phyloP scores from a whole-genome alignment of 2,797 vertebrate genomes.

The Phalanger gymnotis region DNA sequence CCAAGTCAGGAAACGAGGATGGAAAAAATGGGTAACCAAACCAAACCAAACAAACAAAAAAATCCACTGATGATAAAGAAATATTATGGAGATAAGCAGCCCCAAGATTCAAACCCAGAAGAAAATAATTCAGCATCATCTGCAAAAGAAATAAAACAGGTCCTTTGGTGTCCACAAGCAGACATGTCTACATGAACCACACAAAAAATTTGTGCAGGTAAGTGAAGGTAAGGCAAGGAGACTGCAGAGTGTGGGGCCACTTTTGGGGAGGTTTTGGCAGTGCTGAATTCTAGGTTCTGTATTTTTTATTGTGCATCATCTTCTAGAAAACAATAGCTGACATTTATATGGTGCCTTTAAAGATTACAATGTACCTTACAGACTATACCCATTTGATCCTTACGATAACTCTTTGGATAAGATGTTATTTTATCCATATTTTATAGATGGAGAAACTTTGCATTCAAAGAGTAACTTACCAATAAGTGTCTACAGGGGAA shows the following conservation, averaged over 20 bases:
- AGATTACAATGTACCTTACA: background rate
- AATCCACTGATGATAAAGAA: background rate
- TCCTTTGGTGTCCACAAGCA: background rate
- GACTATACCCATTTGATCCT: background rate
- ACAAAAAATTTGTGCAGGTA: background rate
- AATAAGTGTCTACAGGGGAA: background rate
- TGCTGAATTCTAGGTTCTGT: background rate
- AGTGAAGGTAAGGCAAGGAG: background rate
- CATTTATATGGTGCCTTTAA: background rate
- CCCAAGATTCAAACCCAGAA: background rate
- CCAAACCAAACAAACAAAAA: background rate
- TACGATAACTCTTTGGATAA: background rate
- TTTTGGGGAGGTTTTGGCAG: background rate
- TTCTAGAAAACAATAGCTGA: background rate
- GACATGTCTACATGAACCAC: slow-evolving; percentile 22
- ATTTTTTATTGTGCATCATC: background rate
- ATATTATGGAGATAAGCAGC: background rate
- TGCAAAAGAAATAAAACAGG: background rate
- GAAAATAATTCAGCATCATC: background rate
- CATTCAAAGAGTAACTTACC: background rate
- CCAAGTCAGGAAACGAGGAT: background rate
- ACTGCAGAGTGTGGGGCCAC: background rate
- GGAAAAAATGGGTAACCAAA: background rate
- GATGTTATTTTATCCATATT: background rate
- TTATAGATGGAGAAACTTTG: background rate